Percentiles rank a stretch among this genome's conserved stretches.
These are phyloP conservation scores for Phalacrocorax pelagicus DNA, from an alignment of 2,113 vertebrate species.

Conservation along the genomic window DNA sequence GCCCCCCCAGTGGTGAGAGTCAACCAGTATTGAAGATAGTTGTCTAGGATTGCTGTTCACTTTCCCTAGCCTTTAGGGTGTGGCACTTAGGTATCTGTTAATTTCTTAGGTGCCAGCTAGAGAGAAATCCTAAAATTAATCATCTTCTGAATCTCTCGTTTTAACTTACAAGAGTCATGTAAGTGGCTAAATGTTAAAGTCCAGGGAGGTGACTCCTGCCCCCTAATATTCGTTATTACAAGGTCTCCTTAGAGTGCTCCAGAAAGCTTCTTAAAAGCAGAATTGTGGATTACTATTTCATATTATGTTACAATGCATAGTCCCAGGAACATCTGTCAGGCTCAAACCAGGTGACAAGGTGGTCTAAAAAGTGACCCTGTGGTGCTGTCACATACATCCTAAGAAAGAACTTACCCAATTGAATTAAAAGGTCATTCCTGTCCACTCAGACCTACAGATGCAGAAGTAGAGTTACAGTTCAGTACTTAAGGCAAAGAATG, in stretches of 20 bases:
- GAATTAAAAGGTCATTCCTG: neutral
- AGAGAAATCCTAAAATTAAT: neutral
- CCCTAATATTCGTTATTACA: neutral
- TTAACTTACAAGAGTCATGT: neutral
- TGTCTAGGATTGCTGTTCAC: neutral
- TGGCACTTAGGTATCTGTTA: neutral
- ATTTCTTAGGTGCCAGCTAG: neutral
- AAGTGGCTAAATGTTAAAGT: neutral
- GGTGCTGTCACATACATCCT: neutral
- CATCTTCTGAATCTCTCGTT: neutral
- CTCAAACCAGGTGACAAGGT: neutral
- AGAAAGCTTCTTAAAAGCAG: neutral
- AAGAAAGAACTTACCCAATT: neutral
- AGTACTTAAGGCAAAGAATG: neutral
- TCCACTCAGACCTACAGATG: neutral
- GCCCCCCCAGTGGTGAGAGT: neutral
- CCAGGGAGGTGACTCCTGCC: neutral
- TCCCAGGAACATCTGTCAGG: neutral
- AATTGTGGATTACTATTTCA: neutral
- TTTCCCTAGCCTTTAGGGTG: neutral
- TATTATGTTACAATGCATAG: neutral
- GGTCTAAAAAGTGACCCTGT: neutral
- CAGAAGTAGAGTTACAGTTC: neutral
- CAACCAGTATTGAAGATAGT: neutral
- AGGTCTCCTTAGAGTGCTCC: neutral